Evolutionary conservation across 2,888 invertebrate species (phyloP), one percentile per base, ranked within the genome.

Genomic region (Drosophila anomalata): DNA sequence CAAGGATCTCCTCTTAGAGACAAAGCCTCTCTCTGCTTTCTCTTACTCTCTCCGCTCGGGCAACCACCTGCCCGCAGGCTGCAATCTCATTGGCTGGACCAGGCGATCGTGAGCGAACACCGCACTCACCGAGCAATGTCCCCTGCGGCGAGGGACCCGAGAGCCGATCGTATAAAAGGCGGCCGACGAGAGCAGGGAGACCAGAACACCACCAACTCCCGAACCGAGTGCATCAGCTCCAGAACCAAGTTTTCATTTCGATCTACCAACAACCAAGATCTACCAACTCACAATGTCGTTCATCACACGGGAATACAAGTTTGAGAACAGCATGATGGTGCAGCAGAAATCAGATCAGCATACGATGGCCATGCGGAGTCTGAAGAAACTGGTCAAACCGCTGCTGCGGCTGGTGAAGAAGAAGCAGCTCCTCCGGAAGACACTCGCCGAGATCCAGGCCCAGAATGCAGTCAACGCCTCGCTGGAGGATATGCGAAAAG

Each of bases 401-500:
- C 80, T 91, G 60, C 71, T 91, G 69, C 81, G 91, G 58, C 73
- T 91, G 59, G 86, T 91, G 51, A 90, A 86, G 66, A 91, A 89
- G 82, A 91, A 91, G 70, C 89, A 90, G 60, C 71, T 90, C 17
- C 71, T 87, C 61, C 89, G 88, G 71, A 91, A 91, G 72, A 91
- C 89, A 11, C 66, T 90, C 44, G 88, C 88, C 36, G 91, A 91
- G 61, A 79, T 91, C n/a, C 90, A 91, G 67, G 67, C 72, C 20
- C 90, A 90, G 57, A 91, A 91, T 57, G 85, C 88, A 24, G 87
- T 86, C 80, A 90, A 91, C 68, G 79, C 90, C 59, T 90, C 90
- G 17, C 66, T 90, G 69, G 90, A 90, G 79, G 91, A 90, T 71
- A 90, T 90, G 90, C 91, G 90, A 57, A 90, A 86, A 68, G 90